Evolutionary conservation across 1,140 invertebrate species (phyloP), one percentile per base, ranked within the genome.

Genomic region (Caenorhabditis latens): DNA sequence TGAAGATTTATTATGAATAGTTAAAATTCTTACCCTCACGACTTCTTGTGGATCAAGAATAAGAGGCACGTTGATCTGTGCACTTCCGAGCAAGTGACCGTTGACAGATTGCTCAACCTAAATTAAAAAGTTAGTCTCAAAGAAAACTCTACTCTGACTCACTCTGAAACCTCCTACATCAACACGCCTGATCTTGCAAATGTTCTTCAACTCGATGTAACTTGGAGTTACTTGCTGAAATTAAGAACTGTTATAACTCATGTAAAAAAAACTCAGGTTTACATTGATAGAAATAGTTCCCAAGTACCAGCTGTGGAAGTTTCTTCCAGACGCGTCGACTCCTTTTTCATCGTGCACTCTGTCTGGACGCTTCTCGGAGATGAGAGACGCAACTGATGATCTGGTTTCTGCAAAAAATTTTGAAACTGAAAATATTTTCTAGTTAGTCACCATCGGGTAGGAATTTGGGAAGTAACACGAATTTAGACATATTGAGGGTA

Each of bases 41-140:
- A 79, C 46, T 79, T 79, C 71, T 79, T 79, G 71, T 32, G 71
- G 71, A 24, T 79, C 71, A 79, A 79, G 71, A 79, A 79, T 79
- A 24, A 79, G 46, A 21, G 71, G 71, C 53, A 79, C 71, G 24
- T 79, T 79, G 46, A 79, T 79, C 4, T 48, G 43, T 5, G 71
- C 46, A 50, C 71, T 79, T 79, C 71, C 71, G 11, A 79, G 46
- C 3, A 79, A 9, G 1, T 50, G 46, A 1, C 71, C 71, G 71
- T 79, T 79, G 11, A 50, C 11, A 43, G 46, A 50, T 53, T 79
- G 71, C n/a, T 79, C 71, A 50, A 79, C 32, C 63, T 67, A 40
- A 67, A 67, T 67, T 67, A 0, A 40, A 40, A 40, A 40, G 32
- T 32, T 32, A 32, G 32, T 32, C 32, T 32, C 24, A 9, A 42